Evolutionary conservation across 2,113 vertebrate species (phyloP), one percentile per base, ranked within the genome.

Genomic region (Centropus unirufus): DNA sequence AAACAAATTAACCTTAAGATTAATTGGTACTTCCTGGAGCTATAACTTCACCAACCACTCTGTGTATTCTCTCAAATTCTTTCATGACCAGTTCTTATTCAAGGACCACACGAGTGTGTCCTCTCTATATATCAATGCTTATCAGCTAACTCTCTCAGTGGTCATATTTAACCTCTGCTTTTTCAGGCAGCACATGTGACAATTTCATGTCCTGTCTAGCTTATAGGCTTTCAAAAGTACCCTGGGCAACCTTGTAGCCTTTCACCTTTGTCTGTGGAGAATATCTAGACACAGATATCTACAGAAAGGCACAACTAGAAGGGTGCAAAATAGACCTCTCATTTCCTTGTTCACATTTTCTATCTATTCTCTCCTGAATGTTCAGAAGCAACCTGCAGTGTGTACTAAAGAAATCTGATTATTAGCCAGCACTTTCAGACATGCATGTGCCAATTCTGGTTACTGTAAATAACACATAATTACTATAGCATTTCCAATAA

Each of bases 391-490:
- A 88, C 58, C 36, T 79, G 47, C 51, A 70, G 64, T 34, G 57
- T 15, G 47, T 32, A 55, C 55, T 81, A 86, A 92, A 89, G 85
- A 86, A 94, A 92, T 54, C 72, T 95, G 90, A 73, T 96, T 96
- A 97, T 97, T 96, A 95, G 93, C 86, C 93, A 95, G 80, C 51
- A 58, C 68, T 77, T 90, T 93, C 86, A 93, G 88, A 93, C 75
- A 77, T 81, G 63, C 72, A 80, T 81, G 79, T 94, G 92, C 92
- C 94, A 97, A 74, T 95, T 97, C 89, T 94, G 88, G 86, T 93
- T 96, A 78, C 95, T 93, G 90, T 94, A 97, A 94, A 97, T 96
- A 96, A 95, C 83, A 93, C 83, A 89, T 93, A 94, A 92, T 93
- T 95, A 70, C 95, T 95, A 90, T 75, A 96, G 83, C 88, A 94